Conservation (phyloP, 1,140 invertebrate genomes). For the Aleiodes sp. region DNA sequence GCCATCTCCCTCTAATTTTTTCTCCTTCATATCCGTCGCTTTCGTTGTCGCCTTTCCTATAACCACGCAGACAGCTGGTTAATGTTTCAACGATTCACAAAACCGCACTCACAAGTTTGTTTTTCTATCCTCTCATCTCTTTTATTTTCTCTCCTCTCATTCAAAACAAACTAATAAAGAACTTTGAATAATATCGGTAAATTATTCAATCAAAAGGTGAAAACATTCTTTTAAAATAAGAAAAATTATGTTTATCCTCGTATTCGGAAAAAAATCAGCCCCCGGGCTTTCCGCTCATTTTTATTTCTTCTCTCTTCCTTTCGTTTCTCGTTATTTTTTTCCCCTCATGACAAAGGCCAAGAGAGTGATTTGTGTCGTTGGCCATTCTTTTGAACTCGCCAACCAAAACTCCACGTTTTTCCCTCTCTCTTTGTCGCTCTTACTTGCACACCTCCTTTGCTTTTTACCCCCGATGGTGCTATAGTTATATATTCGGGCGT, state of each 20-base stretch:
- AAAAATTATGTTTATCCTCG: background rate
- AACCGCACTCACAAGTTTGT: slow-evolving; percentile 17
- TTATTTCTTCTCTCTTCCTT: too few relatives aligned
- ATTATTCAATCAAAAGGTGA: too few relatives aligned
- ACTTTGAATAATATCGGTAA: too few relatives aligned
- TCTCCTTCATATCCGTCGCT: background rate
- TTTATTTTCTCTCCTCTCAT: background rate
- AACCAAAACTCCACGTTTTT: background rate
- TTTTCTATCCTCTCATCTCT: slow-evolving; percentile 1
- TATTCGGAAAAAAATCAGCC: slow-evolving; percentile 33
- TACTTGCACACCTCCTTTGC: slow-evolving; percentile 27
- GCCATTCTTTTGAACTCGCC: slow-evolving; percentile 55
- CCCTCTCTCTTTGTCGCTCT: slow-evolving; percentile 32
- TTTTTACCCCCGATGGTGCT: background rate
- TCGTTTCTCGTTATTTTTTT: slow-evolving; percentile 43
- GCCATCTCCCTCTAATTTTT: background rate
- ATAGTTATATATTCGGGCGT: background rate
- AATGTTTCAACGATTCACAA: slow-evolving; percentile 51
- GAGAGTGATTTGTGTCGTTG: slow-evolving; percentile 62
- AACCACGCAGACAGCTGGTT: slow-evolving; percentile 57
- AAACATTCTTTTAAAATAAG: too few relatives aligned
- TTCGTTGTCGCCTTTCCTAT: slow-evolving; percentile 6
- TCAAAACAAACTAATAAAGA: too few relatives aligned
- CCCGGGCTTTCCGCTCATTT: slow-evolving; percentile 13
- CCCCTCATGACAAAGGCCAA: slow-evolving; percentile 52